These are phyloP conservation scores for Cyclophora albipunctata DNA, from an alignment of 2,888 invertebrate genomes.

Conservation along the genomic window DNA sequence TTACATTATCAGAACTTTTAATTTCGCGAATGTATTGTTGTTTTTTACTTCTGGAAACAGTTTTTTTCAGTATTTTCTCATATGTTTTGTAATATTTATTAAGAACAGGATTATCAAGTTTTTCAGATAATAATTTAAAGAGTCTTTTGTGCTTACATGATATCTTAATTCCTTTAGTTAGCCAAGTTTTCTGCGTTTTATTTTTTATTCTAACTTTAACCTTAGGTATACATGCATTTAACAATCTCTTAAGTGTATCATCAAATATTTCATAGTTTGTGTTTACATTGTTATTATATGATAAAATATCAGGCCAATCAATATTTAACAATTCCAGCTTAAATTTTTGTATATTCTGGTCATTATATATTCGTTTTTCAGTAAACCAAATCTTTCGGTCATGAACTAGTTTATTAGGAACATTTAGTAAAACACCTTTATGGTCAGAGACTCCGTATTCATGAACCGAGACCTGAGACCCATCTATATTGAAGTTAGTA, in stretches of 20 bases:
- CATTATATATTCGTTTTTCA: not conserved
- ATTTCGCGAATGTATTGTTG: not conserved
- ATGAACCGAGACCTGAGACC: not conserved
- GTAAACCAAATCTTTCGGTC: not conserved
- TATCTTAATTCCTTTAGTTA: not conserved
- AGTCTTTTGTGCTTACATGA: slow-evolving; percentile 1
- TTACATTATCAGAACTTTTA: not conserved
- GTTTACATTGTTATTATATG: not conserved
- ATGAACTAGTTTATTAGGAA: no score
- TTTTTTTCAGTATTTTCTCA: slow-evolving; percentile 1
- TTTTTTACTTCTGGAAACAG: not conserved
- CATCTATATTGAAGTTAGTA: not conserved
- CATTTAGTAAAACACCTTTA: not conserved
- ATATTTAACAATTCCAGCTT: not conserved
- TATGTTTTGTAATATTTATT: not conserved
- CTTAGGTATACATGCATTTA: not conserved
- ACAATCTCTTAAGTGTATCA: not conserved
- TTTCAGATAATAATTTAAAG: not conserved
- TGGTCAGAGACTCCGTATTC: not conserved
- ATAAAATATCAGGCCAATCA: not conserved
- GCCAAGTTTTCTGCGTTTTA: not conserved
- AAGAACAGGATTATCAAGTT: not conserved
- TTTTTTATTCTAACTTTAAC: not conserved
- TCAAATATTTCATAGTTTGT: not conserved
- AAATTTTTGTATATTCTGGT: slow-evolving; percentile 1